A percentile compares a stretch with the other conserved stretches of the same genome.
phyloP scores from a whole-genome alignment of 2,888 invertebrate species.

The Acholoe squamosa region DNA sequence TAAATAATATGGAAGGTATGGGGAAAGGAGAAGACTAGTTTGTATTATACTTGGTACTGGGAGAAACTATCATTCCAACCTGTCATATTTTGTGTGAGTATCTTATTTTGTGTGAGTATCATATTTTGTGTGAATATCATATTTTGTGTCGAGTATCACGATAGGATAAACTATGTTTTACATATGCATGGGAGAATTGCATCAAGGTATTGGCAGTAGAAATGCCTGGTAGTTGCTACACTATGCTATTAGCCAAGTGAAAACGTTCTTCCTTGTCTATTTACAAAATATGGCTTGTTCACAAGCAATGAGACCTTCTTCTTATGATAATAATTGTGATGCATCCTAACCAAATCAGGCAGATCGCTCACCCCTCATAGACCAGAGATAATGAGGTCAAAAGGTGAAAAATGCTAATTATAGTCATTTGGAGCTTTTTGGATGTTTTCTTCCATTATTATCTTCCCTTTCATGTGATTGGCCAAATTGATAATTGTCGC shows the following conservation, averaged over 20 bases:
- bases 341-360: no score
- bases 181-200: neutral
- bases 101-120: neutral
- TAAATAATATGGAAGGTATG: no score
- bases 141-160: neutral
- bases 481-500: no score
- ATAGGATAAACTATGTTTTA: neutral
- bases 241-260: neutral
- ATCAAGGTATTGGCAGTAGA: neutral
- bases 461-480: no score
- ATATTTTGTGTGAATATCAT: neutral
- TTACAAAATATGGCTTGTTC: neutral
- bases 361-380: no score
- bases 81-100: neutral
- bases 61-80: slow-evolving; percentile 16
- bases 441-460: no score
- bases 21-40: no score
- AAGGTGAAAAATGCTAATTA: no score
- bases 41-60: neutral
- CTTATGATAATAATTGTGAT: no score
- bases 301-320: neutral
- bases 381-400: no score
- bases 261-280: slow-evolving; percentile 6
- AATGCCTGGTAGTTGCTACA: neutral
- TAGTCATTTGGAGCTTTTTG: no score